Percentiles rank a stretch among this genome's conserved stretches.
Evolutionary conservation across 1,140 invertebrate species (phyloP).

Genomic region (Maniola jurtina): DNA sequence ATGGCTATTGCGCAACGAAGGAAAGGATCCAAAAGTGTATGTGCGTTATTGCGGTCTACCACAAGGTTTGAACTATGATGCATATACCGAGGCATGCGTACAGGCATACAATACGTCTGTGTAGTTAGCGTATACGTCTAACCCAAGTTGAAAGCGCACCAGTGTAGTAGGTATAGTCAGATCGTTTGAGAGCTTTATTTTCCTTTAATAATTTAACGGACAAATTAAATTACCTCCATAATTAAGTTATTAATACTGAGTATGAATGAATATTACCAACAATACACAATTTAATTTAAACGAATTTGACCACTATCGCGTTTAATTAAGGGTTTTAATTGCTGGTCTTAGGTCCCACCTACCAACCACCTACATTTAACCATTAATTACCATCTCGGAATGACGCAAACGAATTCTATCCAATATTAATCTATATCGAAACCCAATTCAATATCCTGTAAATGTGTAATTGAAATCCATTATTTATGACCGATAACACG

Average conservation of each 20-base stretch:
- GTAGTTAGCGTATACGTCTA: too few relatives aligned
- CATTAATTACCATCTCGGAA: conserved; percentile 36
- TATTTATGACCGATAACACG: conserved; percentile 23
- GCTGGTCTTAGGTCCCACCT: conserved; percentile 7
- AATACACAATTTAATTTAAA: not conserved
- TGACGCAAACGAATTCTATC: conserved; percentile 36
- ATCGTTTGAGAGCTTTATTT: not conserved
- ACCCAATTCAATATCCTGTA: conserved; percentile 38
- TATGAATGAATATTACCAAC: not conserved
- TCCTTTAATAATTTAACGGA: not conserved
- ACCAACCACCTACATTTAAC: conserved; percentile 28
- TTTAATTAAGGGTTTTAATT: conserved; percentile 2
- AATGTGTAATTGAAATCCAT: conserved; percentile 32
- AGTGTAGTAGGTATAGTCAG: too few relatives aligned
- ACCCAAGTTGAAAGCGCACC: too few relatives aligned
- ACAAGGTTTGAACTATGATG: too few relatives aligned
- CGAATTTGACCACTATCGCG: not conserved
- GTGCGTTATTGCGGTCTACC: too few relatives aligned
- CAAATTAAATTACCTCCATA: not conserved
- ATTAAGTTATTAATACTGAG: not conserved
- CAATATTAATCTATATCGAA: conserved; percentile 38
- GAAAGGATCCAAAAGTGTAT: too few relatives aligned
- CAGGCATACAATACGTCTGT: too few relatives aligned
- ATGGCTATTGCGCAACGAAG: too few relatives aligned
- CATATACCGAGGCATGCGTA: too few relatives aligned